phyloP scores from a whole-genome alignment of 2,113 vertebrate genomes.

The Papio anubis region DNA sequence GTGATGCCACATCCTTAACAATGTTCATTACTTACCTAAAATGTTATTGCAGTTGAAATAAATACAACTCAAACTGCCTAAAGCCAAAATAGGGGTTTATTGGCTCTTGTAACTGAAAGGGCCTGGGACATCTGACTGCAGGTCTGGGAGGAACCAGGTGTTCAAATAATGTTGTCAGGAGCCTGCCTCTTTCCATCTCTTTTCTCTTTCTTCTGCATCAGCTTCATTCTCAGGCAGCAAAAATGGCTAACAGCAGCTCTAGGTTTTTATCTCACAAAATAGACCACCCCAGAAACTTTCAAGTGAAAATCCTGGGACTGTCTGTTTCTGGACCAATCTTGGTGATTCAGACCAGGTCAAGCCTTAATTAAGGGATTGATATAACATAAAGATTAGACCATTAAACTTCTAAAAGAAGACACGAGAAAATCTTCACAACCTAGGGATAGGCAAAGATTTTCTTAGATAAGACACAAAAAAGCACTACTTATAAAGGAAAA shows the following conservation, averaged over 20 bases:
- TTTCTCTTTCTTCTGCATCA: not conserved
- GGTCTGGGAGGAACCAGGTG: not conserved
- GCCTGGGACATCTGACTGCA: not conserved
- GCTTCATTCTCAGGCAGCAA: slow-evolving; percentile 2
- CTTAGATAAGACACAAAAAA: slow-evolving; percentile 5
- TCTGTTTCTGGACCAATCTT: not conserved
- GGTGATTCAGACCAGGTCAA: not conserved
- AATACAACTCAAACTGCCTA: not conserved
- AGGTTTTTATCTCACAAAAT: not conserved
- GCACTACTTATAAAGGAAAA: not conserved
- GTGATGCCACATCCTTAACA: not conserved
- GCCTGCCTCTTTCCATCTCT: not conserved
- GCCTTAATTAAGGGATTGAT: not conserved
- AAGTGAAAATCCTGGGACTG: not conserved
- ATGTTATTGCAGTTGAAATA: not conserved
- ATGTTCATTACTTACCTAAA: not conserved
- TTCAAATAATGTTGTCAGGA: not conserved
- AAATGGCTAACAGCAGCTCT: not conserved
- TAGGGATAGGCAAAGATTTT: not conserved
- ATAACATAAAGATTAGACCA: not conserved
- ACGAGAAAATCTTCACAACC: not conserved
- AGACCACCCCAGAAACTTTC: not conserved
- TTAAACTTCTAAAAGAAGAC: slow-evolving; percentile 6
- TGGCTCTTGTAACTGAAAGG: not conserved
- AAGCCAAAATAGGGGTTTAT: not conserved